A percentile compares a stretch with the other conserved stretches of the same genome.
Evolutionary conservation across 1,140 invertebrate genomes (phyloP).

Genomic region (silkworm (Bombyx mori)): DNA sequence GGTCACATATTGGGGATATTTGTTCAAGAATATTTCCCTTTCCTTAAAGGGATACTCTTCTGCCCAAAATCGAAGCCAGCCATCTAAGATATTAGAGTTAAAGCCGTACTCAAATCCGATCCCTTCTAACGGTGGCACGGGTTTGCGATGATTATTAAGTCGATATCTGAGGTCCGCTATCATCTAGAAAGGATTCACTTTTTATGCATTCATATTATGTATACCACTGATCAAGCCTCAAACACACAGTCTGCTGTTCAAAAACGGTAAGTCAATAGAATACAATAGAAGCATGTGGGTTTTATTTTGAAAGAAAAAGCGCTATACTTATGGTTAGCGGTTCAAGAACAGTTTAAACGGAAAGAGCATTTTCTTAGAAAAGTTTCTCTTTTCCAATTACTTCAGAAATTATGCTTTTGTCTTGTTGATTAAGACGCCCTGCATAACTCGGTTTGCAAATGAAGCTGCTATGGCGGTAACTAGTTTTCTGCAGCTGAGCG

Average conservation of each 20-base stretch:
- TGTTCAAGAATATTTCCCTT: constrained; percentile 76
- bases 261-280: background rate
- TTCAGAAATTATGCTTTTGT: no score
- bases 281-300: background rate
- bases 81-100: constrained; percentile 67
- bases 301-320: background rate
- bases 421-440: no score
- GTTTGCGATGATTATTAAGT: constrained; percentile 66
- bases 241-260: background rate
- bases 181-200: constrained; percentile 47
- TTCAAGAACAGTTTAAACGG: background rate
- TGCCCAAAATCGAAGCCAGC: constrained; percentile 76
- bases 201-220: background rate
- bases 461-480: no score
- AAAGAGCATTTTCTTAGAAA: background rate
- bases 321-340: background rate
- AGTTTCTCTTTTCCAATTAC: no score
- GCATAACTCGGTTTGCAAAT: no score
- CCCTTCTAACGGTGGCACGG: constrained; percentile 74
- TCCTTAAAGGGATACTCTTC: constrained; percentile 79
- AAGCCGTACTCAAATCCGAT: constrained; percentile 81
- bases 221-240: background rate
- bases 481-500: no score
- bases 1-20: constrained; percentile 78
- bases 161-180: constrained; percentile 73